Percentiles rank a stretch among this genome's conserved stretches.
Conservation (phyloP, 1,140 invertebrate species). For the Caenorhabditis remanei region DNA sequence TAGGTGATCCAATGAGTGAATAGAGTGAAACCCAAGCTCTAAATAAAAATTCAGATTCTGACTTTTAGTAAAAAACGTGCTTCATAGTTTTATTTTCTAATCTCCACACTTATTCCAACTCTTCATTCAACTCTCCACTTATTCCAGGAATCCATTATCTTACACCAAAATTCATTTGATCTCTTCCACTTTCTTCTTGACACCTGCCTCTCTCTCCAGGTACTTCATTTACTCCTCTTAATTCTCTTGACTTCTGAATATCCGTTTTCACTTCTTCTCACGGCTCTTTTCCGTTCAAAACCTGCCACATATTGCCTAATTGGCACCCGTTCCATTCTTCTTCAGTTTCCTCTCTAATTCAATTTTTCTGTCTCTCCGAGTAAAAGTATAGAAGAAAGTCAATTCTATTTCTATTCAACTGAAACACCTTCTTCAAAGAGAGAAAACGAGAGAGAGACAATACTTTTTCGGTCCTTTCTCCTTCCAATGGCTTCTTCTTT, state of each 20-base stretch:
- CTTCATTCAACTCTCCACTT: no score
- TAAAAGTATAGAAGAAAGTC: background rate
- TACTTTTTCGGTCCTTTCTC: background rate
- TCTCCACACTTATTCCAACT: no score
- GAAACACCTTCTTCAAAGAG: background rate
- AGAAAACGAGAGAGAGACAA: background rate
- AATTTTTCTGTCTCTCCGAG: background rate
- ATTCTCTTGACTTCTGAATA: background rate
- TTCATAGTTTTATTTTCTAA: no score
- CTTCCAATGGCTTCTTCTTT: background rate
- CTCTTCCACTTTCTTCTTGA: background rate
- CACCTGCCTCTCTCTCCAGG: background rate
- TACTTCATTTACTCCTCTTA: background rate
- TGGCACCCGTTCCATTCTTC: background rate
- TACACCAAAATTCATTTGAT: background rate
- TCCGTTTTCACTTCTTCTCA: constrained; percentile 10
- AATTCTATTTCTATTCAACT: background rate
- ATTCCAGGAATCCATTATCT: background rate
- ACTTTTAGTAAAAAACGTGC: no score
- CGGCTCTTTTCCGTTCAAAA: background rate
- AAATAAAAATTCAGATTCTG: no score
- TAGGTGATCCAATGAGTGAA: no score
- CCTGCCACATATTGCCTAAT: background rate
- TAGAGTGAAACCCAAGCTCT: background rate
- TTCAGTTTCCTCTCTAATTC: constrained; percentile 4